Base-by-base conservation (phyloP, 1,140 invertebrate species). In the Danaus melanippus region DNA sequence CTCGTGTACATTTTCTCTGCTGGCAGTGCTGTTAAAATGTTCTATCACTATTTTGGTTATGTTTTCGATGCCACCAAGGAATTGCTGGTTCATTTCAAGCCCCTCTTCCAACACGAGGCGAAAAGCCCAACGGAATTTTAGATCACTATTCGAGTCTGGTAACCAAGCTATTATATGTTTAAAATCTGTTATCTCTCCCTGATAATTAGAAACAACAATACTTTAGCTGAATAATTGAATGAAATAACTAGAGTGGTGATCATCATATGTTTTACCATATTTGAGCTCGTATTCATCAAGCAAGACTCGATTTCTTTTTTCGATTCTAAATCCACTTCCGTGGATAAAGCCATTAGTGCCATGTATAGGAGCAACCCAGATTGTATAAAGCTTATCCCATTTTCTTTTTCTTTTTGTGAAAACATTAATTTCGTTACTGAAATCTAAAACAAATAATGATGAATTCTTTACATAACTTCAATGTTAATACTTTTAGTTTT, bases 341-440 rank as follows among this genome's bases (percentile, higher is more conserved):
- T 68, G 7, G 71, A 74, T 5, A 86, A 21, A 12, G 73, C 69
- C 46, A 76, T 56, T 7, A 86, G 52, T 10, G 68, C 50, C 40
- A 84, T 49, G 32, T 77, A 67, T 39, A 86, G 53, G 58, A 82
- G 79, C 10, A 84, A 57, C 11, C 70, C 71, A 0, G 81, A 80
- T 50, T 79, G 71, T 2, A 71, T 65, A 60, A 84, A 86, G 60
- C 78, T 84, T 12, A 86, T 82, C 9, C 78, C 81, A 52, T 84
- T 86, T 48, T 75, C 74, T 42, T 53, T 32, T 32, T 32, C 21
- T 32, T 32, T 32, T 32, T 32, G 21, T 32, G 21, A 32, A 32
- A 46, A 41, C 46, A 46, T 50, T 40, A 10, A 10, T 32, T 9
- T 41, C 12, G 44, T 40, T 32, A 12, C 41, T 52, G 45, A 44